phyloP scores from a whole-genome alignment of 2,113 vertebrate genomes.

The Amblyopsis rosae region DNA sequence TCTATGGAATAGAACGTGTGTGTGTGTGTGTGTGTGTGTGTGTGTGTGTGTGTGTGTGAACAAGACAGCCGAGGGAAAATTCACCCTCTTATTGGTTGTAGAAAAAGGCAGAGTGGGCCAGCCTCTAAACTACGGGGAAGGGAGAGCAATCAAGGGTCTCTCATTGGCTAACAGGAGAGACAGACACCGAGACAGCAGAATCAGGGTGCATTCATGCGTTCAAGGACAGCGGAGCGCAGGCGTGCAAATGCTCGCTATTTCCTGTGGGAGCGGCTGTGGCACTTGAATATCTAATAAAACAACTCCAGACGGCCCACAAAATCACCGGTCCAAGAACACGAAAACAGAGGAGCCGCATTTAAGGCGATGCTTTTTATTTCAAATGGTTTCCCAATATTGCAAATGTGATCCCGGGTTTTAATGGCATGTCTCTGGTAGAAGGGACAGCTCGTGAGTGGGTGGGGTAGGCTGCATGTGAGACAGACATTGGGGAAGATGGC shows the following conservation, averaged over 20 bases:
- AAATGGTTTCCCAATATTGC: slow-evolving; percentile 26
- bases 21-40: background rate
- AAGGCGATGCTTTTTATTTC: background rate
- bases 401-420: slow-evolving; percentile 58
- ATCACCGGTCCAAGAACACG: background rate
- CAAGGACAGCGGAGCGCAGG: slow-evolving; percentile 25
- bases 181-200: slow-evolving; percentile 35
- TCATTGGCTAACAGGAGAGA: slow-evolving; percentile 39
- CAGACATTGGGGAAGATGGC: slow-evolving; percentile 33
- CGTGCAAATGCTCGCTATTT: slow-evolving; percentile 37
- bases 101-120: slow-evolving; percentile 33
- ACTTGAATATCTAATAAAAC: slow-evolving; percentile 19
- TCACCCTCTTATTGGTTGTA: slow-evolving; percentile 16
- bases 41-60: background rate
- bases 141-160: slow-evolving; percentile 60
- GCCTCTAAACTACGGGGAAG: slow-evolving; percentile 43
- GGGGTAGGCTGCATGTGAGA: slow-evolving; percentile 58
- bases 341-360: background rate
- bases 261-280: slow-evolving; percentile 25
- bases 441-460: slow-evolving; percentile 73
- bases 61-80: background rate
- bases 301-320: slow-evolving; percentile 10
- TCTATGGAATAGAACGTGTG: too few species aligned
- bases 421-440: slow-evolving; percentile 41
- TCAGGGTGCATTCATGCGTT: slow-evolving; percentile 47